Base-by-base conservation (phyloP, 2,797 vertebrate genomes). In the Trachops cirrhosus region DNA sequence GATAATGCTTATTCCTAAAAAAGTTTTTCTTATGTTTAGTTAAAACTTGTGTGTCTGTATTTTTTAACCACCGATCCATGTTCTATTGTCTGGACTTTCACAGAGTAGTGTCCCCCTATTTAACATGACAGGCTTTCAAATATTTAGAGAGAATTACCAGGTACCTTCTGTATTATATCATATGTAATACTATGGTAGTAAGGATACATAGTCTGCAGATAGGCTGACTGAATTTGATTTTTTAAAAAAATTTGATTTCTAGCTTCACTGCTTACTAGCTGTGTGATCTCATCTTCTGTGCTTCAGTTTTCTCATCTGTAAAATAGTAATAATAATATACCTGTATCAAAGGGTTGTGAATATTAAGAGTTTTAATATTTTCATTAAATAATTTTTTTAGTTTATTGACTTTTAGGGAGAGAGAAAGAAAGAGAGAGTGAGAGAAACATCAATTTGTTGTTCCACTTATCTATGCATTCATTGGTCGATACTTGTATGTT, bases 351-450 rank as follows among this genome's bases (percentile, higher is more conserved):
- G 46, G 0, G 10, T 83, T 93, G 68, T 83, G 32, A 89, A 24
- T 46, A 80, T 85, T 50, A 57, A 62, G 32, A 92, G 34, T 77
- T 94, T 92, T 89, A 89, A 67, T 82, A 85, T 68, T 89, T 89
- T 71, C 14, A 64, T 64, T 64, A 64, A 64, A 64, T 2, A 62
- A 62, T 64, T 64, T 64, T 62, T 64, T 64, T 32, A 32, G 11
- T 64, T 64, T 32, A n/a, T n/a, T 64, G 29, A 64, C 32, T 64
- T 64, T 64, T 64, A 62, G 59, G 29, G 29, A 62, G 26, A 26
- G 26, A 15, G 26, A 59, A 19, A 24, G 4, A 57, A 22, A 11
- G 10, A 11, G 24, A 59, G 57, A 29, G 54, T 9, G 57, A 59
- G 21, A 57, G 21, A 57, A 48, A 48, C 14, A 48, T 14, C 11